phyloP scores from a whole-genome alignment of 1,140 invertebrate genomes.

The Drosophila pseudoananassae region DNA sequence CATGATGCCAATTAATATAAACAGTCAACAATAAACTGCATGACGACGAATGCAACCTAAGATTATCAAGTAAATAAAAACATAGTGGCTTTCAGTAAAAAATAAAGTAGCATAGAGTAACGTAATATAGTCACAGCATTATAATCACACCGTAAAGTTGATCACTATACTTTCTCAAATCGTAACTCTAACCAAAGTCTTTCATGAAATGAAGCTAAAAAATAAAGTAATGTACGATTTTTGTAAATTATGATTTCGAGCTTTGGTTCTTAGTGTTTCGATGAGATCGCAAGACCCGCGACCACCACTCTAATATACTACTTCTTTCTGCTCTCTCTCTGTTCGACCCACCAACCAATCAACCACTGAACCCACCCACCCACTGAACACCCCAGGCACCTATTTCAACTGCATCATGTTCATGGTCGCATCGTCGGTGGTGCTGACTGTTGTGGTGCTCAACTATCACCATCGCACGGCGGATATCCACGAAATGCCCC shows the following conservation, averaged over 20 bases:
- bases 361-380: constrained; percentile 7
- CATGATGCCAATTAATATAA: constrained; percentile 24
- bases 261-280: constrained; percentile 75
- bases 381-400: constrained; percentile 88
- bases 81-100: constrained; percentile 36
- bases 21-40: constrained; percentile 35
- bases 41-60: constrained; percentile 32
- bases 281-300: constrained; percentile 23
- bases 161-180: constrained; percentile 55
- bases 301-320: constrained; percentile 49
- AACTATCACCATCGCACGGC: constrained; percentile 99
- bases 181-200: constrained; percentile 52
- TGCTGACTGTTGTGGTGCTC: constrained; percentile 98
- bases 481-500: constrained; percentile 98
- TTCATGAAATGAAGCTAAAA: constrained; percentile 59
- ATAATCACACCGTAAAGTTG: constrained; percentile 61
- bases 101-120: constrained; percentile 12
- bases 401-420: constrained; percentile 99
- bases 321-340: constrained; percentile 47
- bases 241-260: constrained; percentile 66
- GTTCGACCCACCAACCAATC: constrained; percentile 27
- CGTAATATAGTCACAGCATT: constrained; percentile 50
- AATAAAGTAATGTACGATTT: constrained; percentile 66
- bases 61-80: constrained; percentile 14
- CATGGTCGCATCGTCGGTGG: constrained; percentile 99